Conservation (phyloP, 2,113 vertebrate species). For the Numida meleagris region DNA sequence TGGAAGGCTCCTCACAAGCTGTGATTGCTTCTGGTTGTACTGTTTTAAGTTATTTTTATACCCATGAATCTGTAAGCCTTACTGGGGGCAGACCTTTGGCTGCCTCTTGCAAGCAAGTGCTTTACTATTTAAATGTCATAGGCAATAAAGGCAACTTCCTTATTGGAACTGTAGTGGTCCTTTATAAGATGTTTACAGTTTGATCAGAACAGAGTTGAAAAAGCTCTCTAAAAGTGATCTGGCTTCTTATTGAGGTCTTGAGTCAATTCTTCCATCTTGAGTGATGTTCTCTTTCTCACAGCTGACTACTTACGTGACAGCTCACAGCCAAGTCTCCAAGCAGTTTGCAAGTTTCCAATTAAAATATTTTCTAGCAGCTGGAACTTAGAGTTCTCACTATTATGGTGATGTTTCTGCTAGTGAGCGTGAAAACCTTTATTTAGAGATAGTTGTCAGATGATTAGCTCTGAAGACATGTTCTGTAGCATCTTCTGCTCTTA, state of each 20-base stretch:
- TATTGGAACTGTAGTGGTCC: neutral
- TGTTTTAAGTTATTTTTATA: constrained; percentile 12
- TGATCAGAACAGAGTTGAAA: neutral
- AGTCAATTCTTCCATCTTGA: neutral
- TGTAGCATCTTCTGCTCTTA: neutral
- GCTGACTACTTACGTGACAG: neutral
- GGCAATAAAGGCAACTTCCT: constrained; percentile 1
- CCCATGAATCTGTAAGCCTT: neutral
- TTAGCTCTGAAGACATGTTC: neutral
- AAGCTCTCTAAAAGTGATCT: neutral
- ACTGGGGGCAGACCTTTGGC: constrained; percentile 2
- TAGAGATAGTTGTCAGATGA: neutral
- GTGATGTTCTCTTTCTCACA: neutral
- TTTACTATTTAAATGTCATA: constrained; percentile 12
- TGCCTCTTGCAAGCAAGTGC: constrained; percentile 21
- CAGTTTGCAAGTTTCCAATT: neutral
- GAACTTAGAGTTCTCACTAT: neutral
- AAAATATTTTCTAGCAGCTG: constrained; percentile 5
- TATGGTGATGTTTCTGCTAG: neutral
- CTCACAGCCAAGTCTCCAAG: neutral
- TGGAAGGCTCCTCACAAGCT: neutral
- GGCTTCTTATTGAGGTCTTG: neutral
- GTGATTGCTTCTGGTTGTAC: neutral
- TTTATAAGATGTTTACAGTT: constrained; percentile 3
- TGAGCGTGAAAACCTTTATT: neutral